phyloP scores from a whole-genome alignment of 2,797 vertebrate genomes.

The Sparus aurata region DNA sequence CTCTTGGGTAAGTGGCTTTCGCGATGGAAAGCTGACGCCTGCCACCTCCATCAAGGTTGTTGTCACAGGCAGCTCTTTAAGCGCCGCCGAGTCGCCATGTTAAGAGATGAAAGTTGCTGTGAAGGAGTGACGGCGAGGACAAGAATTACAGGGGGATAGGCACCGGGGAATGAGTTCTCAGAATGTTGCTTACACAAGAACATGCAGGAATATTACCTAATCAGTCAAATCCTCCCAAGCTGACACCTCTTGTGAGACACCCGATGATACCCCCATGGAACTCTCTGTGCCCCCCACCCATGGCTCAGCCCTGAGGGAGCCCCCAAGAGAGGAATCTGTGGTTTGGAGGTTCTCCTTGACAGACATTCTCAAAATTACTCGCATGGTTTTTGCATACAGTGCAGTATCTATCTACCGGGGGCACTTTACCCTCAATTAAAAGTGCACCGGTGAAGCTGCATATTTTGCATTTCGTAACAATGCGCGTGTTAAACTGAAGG shows the following conservation, averaged over 20 bases:
- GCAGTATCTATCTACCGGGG: constrained; percentile 72
- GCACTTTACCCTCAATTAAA: constrained; percentile 88
- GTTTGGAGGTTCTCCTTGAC: constrained; percentile 81
- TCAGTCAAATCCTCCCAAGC: constrained; percentile 89
- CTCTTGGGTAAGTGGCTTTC: constrained; percentile 87
- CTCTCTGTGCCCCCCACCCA: constrained; percentile 71
- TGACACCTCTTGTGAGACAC: constrained; percentile 85
- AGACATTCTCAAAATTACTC: constrained; percentile 82
- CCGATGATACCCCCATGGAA: constrained; percentile 75
- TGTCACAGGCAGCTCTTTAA: constrained; percentile 83
- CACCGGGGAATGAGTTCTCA: constrained; percentile 82
- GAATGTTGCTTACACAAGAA: constrained; percentile 89
- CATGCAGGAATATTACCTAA: constrained; percentile 88
- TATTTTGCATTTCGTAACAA: constrained; percentile 89
- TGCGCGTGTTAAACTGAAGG: constrained; percentile 87
- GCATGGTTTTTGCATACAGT: constrained; percentile 82
- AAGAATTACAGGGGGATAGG: constrained; percentile 82
- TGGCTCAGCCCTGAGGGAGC: constrained; percentile 82
- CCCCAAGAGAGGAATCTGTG: constrained; percentile 79
- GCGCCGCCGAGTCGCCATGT: constrained; percentile 80
- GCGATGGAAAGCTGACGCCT: constrained; percentile 86
- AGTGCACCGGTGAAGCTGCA: constrained; percentile 80
- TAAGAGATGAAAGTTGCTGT: constrained; percentile 84
- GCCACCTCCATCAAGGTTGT: constrained; percentile 85
- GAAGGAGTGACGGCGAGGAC: constrained; percentile 70